Conservation (phyloP, 2,113 vertebrate species). For the Dromiciops gliroides region DNA sequence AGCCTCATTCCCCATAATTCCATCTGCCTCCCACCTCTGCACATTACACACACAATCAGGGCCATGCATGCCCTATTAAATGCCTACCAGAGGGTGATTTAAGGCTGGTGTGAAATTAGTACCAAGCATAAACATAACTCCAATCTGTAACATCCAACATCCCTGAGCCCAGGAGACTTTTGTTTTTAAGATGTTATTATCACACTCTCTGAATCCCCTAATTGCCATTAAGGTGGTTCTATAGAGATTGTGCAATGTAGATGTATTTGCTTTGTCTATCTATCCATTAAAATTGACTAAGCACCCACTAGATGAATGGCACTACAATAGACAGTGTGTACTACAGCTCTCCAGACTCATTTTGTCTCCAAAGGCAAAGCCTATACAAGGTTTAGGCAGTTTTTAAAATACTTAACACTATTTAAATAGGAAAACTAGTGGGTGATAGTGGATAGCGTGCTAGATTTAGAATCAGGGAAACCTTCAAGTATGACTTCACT, state of each 20-base stretch:
- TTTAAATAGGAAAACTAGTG: not conserved
- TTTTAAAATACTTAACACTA: not conserved
- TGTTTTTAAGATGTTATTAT: slow-evolving; percentile 10
- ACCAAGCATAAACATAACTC: slow-evolving; percentile 28
- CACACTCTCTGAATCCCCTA: slow-evolving; percentile 39
- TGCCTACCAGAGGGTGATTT: slow-evolving; percentile 23
- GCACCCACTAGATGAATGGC: not conserved
- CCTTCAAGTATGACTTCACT: not conserved
- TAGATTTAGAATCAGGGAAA: not conserved
- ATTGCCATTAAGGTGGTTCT: slow-evolving; percentile 4
- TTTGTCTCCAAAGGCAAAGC: not conserved
- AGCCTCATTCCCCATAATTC: not conserved
- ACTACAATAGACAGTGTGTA: not conserved
- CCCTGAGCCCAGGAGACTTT: slow-evolving; percentile 9
- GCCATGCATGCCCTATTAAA: not conserved
- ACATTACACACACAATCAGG: not conserved
- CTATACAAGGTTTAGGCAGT: not conserved
- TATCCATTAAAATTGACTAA: slow-evolving; percentile 30
- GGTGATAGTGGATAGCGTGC: not conserved
- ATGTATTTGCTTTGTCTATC: slow-evolving; percentile 1
- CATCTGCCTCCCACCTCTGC: slow-evolving; percentile 50
- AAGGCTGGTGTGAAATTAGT: slow-evolving; percentile 39
- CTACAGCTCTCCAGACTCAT: not conserved
- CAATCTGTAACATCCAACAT: slow-evolving; percentile 53
- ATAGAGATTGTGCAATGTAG: slow-evolving; percentile 33